These are phyloP conservation scores for Globodera rostochiensis DNA, from an alignment of 1,140 invertebrate genomes.

Conservation along the genomic window DNA sequence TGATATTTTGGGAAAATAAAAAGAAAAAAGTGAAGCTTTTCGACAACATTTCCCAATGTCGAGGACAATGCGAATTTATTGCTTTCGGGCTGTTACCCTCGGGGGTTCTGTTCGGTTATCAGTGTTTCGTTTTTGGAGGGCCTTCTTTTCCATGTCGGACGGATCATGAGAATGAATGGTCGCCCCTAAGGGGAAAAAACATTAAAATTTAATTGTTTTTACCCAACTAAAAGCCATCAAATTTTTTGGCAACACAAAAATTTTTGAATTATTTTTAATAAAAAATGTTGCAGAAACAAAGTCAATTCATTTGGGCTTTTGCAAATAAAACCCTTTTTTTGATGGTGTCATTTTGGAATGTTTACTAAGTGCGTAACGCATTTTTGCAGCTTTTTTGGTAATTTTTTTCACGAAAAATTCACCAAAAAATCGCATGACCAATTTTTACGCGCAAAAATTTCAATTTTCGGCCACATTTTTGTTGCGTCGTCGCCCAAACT, in stretches of 20 bases:
- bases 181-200: neutral
- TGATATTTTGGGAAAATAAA: neutral
- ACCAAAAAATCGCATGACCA: neutral
- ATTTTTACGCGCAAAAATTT: neutral
- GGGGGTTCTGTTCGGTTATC: neutral
- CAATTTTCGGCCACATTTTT: neutral
- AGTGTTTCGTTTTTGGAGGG: neutral
- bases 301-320: too few species aligned
- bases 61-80: neutral
- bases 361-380: neutral
- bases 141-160: neutral
- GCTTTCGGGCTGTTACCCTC: neutral
- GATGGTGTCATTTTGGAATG: neutral
- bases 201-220: neutral
- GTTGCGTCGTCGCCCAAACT: slow-evolving; percentile 1
- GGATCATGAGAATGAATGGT: neutral
- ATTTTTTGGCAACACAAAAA: neutral
- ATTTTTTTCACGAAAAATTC: neutral
- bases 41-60: neutral
- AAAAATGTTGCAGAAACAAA: too few species aligned
- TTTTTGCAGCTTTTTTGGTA: neutral
- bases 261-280: neutral
- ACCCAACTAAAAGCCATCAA: neutral
- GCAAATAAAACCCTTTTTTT: too few species aligned
- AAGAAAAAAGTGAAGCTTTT: neutral